Conservation (phyloP, 2,888 invertebrate species). For the Rhorus exstirpatorius region DNA sequence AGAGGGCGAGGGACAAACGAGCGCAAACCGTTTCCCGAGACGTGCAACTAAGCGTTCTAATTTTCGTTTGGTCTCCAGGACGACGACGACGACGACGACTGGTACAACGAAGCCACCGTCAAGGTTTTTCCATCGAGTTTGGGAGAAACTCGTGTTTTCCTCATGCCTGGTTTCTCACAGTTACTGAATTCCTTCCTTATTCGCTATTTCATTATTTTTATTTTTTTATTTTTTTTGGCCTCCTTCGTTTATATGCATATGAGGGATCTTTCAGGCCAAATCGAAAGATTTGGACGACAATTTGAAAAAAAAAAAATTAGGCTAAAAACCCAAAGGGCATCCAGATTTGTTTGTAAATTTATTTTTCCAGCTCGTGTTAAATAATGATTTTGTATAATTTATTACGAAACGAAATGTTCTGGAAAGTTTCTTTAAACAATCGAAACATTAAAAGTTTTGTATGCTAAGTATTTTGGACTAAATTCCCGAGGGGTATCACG, state of each 20-base stretch:
- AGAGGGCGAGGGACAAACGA: constrained; percentile 68
- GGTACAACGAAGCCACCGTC: constrained; percentile 42
- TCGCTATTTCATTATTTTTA: constrained; percentile 23
- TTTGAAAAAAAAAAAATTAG: too few species aligned
- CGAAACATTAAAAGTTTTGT: too few species aligned
- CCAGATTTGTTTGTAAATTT: too few species aligned
- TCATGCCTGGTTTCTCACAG: constrained; percentile 47
- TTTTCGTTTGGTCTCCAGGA: constrained; percentile 68
- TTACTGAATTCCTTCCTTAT: constrained; percentile 33
- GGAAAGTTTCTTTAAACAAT: too few species aligned
- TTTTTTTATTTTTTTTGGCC: constrained; percentile 28
- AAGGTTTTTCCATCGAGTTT: constrained; percentile 23
- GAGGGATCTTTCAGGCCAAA: neutral
- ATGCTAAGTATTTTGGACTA: too few species aligned
- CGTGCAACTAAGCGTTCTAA: constrained; percentile 72
- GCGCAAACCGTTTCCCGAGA: constrained; percentile 68
- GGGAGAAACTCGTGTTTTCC: constrained; percentile 32
- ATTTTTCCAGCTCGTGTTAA: too few species aligned
- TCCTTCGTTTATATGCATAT: neutral
- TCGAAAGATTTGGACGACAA: too few species aligned
- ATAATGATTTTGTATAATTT: too few species aligned
- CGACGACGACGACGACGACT: constrained; percentile 60
- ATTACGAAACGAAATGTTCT: too few species aligned
- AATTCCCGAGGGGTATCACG: too few species aligned
- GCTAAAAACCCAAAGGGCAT: too few species aligned